phyloP scores from a whole-genome alignment of 2,113 vertebrate species.

The Haliaeetus leucogaster region DNA sequence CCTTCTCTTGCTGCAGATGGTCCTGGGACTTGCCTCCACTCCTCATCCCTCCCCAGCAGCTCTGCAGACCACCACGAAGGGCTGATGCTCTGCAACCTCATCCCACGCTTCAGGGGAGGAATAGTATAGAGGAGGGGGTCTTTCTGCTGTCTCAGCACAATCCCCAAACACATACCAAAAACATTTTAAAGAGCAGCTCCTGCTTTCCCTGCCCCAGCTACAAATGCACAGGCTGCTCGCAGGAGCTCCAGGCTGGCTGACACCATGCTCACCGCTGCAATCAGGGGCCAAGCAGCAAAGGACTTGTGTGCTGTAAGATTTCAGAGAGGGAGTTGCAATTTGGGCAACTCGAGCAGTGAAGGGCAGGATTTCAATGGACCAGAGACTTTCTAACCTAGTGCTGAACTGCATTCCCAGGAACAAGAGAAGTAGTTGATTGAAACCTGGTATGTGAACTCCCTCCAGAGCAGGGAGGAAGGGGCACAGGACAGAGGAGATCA shows the following conservation, averaged over 20 bases:
- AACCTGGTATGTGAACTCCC: not conserved
- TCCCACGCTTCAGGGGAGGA: fast-evolving
- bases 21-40: not conserved
- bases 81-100: not conserved
- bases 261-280: not conserved
- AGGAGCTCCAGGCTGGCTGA: not conserved
- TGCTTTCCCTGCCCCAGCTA: not conserved
- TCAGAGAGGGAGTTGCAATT: not conserved
- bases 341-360: not conserved
- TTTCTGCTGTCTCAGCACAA: not conserved
- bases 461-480: not conserved
- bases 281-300: not conserved
- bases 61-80: not conserved
- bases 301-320: not conserved
- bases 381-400: not conserved
- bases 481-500: conserved; percentile 31
- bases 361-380: not conserved
- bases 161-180: not conserved
- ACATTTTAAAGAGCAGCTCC: not conserved
- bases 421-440: conserved; percentile 31
- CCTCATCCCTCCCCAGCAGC: not conserved
- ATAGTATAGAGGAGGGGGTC: fast-evolving
- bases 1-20: not conserved
- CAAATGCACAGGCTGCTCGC: fast-evolving
- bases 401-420: conserved; percentile 41